These are phyloP conservation scores for Tiliacea citrago DNA, from an alignment of 2,888 invertebrate genomes.

Conservation along the genomic window DNA sequence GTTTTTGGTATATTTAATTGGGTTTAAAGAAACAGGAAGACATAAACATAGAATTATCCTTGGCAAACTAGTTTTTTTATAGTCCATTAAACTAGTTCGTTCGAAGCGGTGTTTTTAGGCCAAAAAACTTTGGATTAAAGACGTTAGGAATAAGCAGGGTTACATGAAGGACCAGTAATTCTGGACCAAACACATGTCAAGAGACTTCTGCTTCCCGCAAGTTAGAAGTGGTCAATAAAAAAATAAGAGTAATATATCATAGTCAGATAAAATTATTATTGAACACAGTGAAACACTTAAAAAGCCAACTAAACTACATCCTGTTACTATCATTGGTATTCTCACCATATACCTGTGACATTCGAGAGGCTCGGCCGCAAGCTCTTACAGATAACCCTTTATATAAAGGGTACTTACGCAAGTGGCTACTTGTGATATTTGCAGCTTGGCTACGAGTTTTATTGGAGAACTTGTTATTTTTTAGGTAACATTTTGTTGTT, in stretches of 20 bases:
- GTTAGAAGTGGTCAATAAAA: too few species aligned
- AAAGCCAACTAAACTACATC: not conserved
- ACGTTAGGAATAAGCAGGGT: too few species aligned
- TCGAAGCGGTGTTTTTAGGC: not conserved
- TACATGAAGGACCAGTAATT: not conserved
- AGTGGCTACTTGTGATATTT: slow-evolving; percentile 62
- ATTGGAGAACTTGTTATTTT: slow-evolving; percentile 51
- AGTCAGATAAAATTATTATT: too few species aligned
- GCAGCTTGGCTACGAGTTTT: slow-evolving; percentile 64
- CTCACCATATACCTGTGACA: slow-evolving; percentile 65
- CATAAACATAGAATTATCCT: too few species aligned
- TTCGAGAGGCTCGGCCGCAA: slow-evolving; percentile 63
- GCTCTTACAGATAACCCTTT: slow-evolving; percentile 76
- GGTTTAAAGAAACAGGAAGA: too few species aligned
- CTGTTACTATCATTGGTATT: slow-evolving; percentile 47
- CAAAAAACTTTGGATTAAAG: not conserved
- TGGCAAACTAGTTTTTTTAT: not conserved
- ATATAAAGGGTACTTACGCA: slow-evolving; percentile 73
- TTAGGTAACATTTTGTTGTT: not conserved
- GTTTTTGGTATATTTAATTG: too few species aligned
- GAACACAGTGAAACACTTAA: too few species aligned
- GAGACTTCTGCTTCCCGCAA: not conserved
- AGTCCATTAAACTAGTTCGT: not conserved
- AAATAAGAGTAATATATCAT: too few species aligned
- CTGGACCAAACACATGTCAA: not conserved